These are phyloP conservation scores for Standfussiana lucernea DNA, from an alignment of 2,888 invertebrate genomes.

Conservation along the genomic window DNA sequence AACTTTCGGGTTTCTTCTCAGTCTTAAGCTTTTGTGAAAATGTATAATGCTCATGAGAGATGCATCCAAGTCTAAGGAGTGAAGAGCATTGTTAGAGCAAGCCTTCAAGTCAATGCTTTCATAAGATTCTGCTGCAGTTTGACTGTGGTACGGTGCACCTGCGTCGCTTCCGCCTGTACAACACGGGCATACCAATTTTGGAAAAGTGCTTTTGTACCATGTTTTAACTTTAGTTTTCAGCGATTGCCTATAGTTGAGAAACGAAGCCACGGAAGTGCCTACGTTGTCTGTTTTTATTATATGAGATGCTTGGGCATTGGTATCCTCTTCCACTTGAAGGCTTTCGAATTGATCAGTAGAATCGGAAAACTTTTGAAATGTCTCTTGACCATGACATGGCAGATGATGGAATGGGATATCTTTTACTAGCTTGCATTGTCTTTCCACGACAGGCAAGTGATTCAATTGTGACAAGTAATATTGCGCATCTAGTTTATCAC, in stretches of 20 bases:
- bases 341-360: slow-evolving; percentile 23
- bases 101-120: slow-evolving; percentile 79
- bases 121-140: slow-evolving; percentile 74
- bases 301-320: slow-evolving; percentile 33
- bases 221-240: slow-evolving; percentile 41
- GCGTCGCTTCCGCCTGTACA: slow-evolving; percentile 77
- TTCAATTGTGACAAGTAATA: slow-evolving; percentile 80
- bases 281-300: slow-evolving; percentile 65
- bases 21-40: slow-evolving; percentile 71
- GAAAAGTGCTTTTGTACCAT: slow-evolving; percentile 70
- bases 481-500: slow-evolving; percentile 42
- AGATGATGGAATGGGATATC: no score
- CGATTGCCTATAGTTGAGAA: slow-evolving; percentile 56
- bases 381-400: no score
- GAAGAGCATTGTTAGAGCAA: slow-evolving; percentile 65
- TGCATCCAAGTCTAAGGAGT: slow-evolving; percentile 75
- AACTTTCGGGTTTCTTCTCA: slow-evolving; percentile 70
- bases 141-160: slow-evolving; percentile 65
- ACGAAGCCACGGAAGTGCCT: slow-evolving; percentile 70
- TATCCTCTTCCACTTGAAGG: slow-evolving; percentile 4
- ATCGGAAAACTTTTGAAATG: slow-evolving; percentile 1
- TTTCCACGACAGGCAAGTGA: slow-evolving; percentile 71
- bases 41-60: slow-evolving; percentile 82
- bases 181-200: slow-evolving; percentile 81
- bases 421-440: slow-evolving; percentile 53